These are phyloP conservation scores for Sebastiscus tertius DNA, from an alignment of 2,797 vertebrate genomes.

Conservation along the genomic window DNA sequence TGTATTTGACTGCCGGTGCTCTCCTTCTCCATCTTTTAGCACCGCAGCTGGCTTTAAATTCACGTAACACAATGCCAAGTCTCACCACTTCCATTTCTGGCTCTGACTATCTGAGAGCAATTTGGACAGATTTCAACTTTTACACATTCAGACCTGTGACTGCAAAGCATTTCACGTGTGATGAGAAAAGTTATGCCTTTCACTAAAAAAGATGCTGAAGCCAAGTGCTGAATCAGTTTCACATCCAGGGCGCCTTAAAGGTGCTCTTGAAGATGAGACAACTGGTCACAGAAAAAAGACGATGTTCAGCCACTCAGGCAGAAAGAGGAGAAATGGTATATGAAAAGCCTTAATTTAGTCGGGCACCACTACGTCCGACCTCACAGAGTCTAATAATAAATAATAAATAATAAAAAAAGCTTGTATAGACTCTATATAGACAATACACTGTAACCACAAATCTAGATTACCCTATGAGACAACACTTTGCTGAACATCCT, in stretches of 20 bases:
- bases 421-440: neutral
- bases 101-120: conserved; percentile 2
- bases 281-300: neutral
- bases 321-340: neutral
- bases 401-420: too few relatives aligned
- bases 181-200: conserved; percentile 3
- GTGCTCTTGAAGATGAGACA: conserved; percentile 15
- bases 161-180: neutral
- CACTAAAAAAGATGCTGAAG: neutral
- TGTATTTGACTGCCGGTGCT: neutral
- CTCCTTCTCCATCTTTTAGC: conserved; percentile 8
- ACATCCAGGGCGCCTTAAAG: neutral
- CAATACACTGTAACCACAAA: neutral
- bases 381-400: too few relatives aligned
- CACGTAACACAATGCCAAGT: neutral
- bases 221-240: conserved; percentile 7
- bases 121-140: conserved; percentile 18
- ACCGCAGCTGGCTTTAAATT: conserved; percentile 19
- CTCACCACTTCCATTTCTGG: neutral
- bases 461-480: neutral
- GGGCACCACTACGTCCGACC: neutral
- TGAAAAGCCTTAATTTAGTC: conserved; percentile 1
- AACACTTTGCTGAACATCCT: neutral
- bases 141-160: conserved; percentile 11
- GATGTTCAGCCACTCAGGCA: neutral